Evolutionary conservation across 1,140 invertebrate species (phyloP), one percentile per base, ranked within the genome.

Genomic region (Brachionus plicatilis): DNA sequence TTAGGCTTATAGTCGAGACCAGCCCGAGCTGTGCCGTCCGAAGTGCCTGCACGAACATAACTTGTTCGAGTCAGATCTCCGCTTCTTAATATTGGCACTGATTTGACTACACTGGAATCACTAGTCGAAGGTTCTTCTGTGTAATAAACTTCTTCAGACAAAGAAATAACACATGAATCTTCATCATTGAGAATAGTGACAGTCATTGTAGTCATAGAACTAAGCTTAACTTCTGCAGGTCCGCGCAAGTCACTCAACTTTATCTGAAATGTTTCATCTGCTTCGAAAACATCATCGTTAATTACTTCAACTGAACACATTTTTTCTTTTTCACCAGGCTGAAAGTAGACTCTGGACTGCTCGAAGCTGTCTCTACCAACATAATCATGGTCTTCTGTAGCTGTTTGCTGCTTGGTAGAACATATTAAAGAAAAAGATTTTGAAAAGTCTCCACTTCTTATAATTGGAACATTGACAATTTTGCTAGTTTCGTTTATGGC

Each of bases 271-370:
- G 85, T 86, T 86, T 91, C 91, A 53, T 89, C 87, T 7, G 87
- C 87, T 86, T 91, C 91, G 87, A 87, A 90, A 9, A 88, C 82
- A 43, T 85, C 70, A 85, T 91, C 90, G 88, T 91, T 87, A 65
- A 90, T 87, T 79, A 91, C 88, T 17, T 86, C 79, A 12, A 89
- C 86, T 11, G 85, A 86, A 85, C 89, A 90, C 56, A 86, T 87
- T 85, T 80, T 5, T 85, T 86, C 88, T 87, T 86, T 87, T 83
- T 87, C 88, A 70, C 90, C 90, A 78, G 87, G 85, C 37, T 86
- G 83, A 85, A 91, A 91, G 20, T 86, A 86, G 27, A 91, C 86
- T 66, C 88, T 87, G 0, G 90, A 91, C 14, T 76, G 83, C 43
- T 90, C 87, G 8, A 85, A 85, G 2, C 87, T 56, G 5, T 85